Conservation (phyloP, 2,113 vertebrate species). For the Pyrgilauda ruficollis region DNA sequence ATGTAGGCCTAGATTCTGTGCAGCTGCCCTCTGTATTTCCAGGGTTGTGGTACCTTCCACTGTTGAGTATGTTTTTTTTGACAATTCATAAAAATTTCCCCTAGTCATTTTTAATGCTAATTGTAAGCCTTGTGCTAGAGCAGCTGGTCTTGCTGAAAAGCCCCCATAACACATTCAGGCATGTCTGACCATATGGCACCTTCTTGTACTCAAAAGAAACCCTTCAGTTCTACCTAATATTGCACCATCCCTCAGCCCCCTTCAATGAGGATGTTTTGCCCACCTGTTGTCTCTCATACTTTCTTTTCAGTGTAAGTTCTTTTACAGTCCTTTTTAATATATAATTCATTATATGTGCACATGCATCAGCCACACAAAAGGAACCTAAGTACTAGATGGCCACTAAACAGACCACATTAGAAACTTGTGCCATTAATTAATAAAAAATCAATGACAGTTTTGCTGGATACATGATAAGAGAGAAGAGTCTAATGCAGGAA, state of each 20-base stretch:
- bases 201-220: neutral
- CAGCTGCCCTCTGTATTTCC: neutral
- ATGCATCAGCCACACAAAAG: neutral
- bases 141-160: neutral
- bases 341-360: neutral
- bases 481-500: neutral
- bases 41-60: neutral
- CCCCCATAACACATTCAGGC: neutral
- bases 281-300: neutral
- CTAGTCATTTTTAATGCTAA: neutral
- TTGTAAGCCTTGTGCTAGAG: neutral
- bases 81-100: neutral
- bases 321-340: neutral
- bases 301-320: neutral
- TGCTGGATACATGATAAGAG: neutral
- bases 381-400: neutral
- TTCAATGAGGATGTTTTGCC: neutral
- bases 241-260: neutral
- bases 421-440: conserved; percentile 20
- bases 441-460: conserved; percentile 29
- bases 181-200: conserved; percentile 25
- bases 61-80: neutral
- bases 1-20: neutral
- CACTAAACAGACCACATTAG: neutral
- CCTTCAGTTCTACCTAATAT: neutral